Evolutionary conservation across 2,113 vertebrate species (phyloP).

Genomic region (Apteryx owenii): DNA sequence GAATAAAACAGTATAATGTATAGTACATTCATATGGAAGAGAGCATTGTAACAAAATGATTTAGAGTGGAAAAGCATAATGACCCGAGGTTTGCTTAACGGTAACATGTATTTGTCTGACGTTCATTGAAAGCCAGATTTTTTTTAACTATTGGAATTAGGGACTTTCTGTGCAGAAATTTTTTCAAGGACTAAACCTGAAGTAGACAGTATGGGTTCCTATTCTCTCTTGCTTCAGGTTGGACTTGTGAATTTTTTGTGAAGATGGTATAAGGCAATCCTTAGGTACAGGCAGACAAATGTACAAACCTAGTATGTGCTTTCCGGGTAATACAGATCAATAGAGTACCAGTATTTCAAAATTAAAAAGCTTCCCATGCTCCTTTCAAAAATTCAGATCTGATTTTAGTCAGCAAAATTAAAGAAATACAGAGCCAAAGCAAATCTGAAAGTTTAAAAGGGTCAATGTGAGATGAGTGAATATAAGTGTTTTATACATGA

Average conservation of each 20-base stretch:
- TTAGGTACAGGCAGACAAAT: not conserved
- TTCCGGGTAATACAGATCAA: not conserved
- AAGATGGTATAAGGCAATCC: not conserved
- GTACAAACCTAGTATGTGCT: not conserved
- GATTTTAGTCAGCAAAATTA: not conserved
- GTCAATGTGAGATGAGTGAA: not conserved
- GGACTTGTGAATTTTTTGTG: not conserved
- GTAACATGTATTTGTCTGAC: not conserved
- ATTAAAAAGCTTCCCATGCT: not conserved
- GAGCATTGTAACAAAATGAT: rapidly evolving
- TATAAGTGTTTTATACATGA: not conserved
- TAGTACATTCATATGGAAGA: not conserved
- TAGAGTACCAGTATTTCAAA: not conserved
- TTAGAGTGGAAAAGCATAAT: not conserved
- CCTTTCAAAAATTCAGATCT: not conserved
- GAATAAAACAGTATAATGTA: not conserved
- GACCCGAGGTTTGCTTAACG: not conserved
- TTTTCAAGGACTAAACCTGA: not conserved
- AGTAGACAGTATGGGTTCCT: not conserved
- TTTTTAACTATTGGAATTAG: not conserved
- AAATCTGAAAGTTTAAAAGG: not conserved
- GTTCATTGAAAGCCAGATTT: not conserved
- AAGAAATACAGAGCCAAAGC: not conserved
- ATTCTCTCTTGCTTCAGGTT: not conserved
- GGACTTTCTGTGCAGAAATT: not conserved